Conservation (phyloP, 2,797 vertebrate genomes). For the Hylomyscus alleni region DNA sequence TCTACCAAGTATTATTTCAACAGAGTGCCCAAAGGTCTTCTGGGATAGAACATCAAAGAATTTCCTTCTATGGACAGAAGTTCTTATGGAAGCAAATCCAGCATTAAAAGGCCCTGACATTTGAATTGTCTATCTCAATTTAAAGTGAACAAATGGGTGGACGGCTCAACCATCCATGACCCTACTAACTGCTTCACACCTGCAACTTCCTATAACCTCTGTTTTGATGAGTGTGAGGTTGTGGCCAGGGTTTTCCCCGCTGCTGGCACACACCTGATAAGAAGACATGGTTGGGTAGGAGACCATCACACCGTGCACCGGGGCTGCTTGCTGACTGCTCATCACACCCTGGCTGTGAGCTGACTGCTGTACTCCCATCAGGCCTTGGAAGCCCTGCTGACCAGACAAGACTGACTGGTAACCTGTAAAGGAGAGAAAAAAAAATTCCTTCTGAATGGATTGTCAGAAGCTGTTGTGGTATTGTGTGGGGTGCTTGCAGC, state of each 20-base stretch:
- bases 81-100: neutral
- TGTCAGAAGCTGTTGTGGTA: neutral
- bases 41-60: neutral
- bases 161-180: too few species aligned
- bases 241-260: neutral
- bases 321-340: constrained; percentile 90
- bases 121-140: neutral
- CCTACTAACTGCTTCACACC: fast-evolving
- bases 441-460: neutral
- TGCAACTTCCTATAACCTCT: neutral
- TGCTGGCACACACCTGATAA: constrained; percentile 90
- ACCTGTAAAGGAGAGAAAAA: constrained; percentile 86
- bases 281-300: constrained; percentile 93
- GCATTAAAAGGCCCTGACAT: neutral
- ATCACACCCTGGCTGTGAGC: constrained; percentile 91
- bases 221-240: too few species aligned
- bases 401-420: constrained; percentile 91
- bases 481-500: neutral
- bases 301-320: constrained; percentile 93
- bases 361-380: constrained; percentile 92
- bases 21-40: neutral
- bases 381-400: constrained; percentile 92
- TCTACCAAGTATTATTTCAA: neutral
- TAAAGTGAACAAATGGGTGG: neutral
- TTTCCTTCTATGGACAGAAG: neutral